Conservation (phyloP, 2,113 vertebrate genomes). For the Rostratula benghalensis region DNA sequence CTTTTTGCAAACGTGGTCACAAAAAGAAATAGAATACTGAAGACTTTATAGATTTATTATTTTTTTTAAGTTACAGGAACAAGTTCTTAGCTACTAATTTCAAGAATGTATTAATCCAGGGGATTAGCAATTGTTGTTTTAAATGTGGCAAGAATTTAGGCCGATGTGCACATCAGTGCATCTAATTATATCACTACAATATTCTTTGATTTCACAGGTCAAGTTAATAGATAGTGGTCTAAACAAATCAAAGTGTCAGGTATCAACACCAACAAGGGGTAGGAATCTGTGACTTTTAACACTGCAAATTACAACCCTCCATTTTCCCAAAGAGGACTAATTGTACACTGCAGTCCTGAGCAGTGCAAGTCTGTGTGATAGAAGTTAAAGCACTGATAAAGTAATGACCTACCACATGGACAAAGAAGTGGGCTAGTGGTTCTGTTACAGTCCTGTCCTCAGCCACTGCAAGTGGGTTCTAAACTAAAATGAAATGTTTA, state of each 20-base stretch:
- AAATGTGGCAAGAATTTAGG: background rate
- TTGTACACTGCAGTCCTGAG: background rate
- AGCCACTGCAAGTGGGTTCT: background rate
- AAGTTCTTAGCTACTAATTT: background rate
- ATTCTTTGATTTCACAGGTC: background rate
- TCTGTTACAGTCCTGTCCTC: background rate
- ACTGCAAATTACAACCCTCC: background rate
- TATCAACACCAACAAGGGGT: background rate
- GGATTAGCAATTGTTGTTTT: background rate
- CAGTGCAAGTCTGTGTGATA: background rate
- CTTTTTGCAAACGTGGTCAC: background rate
- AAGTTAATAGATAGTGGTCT: background rate
- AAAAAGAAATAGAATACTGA: background rate
- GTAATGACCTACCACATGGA: background rate
- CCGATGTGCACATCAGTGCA: background rate
- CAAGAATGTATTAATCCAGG: background rate
- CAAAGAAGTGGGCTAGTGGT: background rate
- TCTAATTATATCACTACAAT: background rate
- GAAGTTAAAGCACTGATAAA: background rate
- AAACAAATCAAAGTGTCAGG: background rate
- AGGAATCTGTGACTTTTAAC: background rate
- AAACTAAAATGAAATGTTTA: constrained; percentile 23
- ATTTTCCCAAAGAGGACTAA: background rate
- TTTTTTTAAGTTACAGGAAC: background rate
- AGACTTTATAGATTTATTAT: background rate